These are phyloP conservation scores for Megaceryle torquata DNA, from an alignment of 2,113 vertebrate species.

Conservation along the genomic window DNA sequence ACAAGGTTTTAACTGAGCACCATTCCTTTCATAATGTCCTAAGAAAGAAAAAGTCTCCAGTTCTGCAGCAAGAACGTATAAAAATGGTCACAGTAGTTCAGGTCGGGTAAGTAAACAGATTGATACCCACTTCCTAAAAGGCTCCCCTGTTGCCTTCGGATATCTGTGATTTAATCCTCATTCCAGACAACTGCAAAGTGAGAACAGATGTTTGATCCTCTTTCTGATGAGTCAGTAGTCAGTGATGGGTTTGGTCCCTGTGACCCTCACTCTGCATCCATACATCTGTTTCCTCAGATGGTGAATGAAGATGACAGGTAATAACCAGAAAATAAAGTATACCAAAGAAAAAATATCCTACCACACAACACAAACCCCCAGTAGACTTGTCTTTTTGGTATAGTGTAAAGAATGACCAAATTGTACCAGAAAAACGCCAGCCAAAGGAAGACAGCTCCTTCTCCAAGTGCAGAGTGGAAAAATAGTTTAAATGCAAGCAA, in stretches of 20 bases:
- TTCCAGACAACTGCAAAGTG: background rate
- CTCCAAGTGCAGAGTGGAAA: background rate
- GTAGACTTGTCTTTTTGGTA: background rate
- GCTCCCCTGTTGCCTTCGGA: background rate
- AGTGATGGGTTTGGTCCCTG: background rate
- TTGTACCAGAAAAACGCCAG: background rate
- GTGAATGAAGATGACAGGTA: background rate
- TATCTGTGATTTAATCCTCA: background rate
- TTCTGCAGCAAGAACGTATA: background rate
- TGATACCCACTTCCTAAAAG: background rate
- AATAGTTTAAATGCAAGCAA: background rate
- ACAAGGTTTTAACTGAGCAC: background rate
- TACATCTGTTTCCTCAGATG: background rate
- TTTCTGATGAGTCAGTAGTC: background rate
- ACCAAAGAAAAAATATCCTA: background rate
- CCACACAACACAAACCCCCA: background rate
- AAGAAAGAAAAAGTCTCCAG: background rate
- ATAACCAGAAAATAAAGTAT: background rate
- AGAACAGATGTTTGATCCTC: background rate
- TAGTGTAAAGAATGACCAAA: background rate
- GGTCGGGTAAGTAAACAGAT: background rate
- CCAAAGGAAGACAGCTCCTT: background rate
- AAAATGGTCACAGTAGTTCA: background rate
- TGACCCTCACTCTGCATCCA: background rate
- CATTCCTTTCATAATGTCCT: background rate